phyloP scores from a whole-genome alignment of 2,113 vertebrate genomes.

The Apodemus speciosus region DNA sequence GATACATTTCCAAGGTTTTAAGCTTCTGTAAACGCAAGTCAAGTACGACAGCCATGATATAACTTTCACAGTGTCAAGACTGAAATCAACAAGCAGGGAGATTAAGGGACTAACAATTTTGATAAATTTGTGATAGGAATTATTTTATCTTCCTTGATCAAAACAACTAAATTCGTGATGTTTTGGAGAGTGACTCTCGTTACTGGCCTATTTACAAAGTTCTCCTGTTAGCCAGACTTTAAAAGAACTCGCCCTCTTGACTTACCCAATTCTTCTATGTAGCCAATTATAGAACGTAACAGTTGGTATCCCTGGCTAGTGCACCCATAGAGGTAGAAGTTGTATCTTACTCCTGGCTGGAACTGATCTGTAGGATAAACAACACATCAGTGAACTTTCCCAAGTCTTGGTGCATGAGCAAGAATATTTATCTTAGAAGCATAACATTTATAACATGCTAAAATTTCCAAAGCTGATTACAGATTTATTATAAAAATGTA shows the following conservation, averaged over 20 bases:
- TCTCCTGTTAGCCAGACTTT: background rate
- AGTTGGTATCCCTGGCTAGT: slow-evolving; percentile 85
- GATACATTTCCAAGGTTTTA: background rate
- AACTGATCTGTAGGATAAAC: slow-evolving; percentile 81
- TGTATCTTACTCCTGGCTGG: slow-evolving; percentile 82
- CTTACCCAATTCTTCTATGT: slow-evolving; percentile 87
- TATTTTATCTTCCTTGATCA: slow-evolving; percentile 33
- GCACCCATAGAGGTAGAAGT: slow-evolving; percentile 86
- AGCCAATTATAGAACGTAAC: slow-evolving; percentile 83
- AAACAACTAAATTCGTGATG: background rate
- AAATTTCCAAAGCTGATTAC: slow-evolving; percentile 14
- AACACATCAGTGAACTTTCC: background rate
- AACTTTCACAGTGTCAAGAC: background rate
- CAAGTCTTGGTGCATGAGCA: background rate
- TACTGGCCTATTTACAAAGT: background rate
- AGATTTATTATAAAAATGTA: background rate
- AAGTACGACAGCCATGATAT: slow-evolving; percentile 24
- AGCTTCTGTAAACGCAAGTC: background rate
- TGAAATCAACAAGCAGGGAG: background rate
- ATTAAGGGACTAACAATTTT: background rate
- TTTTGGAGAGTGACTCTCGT: background rate
- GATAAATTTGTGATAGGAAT: slow-evolving; percentile 5
- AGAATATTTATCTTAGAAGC: slow-evolving; percentile 23
- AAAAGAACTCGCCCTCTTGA: slow-evolving; percentile 43
- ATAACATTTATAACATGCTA: background rate